Evolutionary conservation across 2,797 vertebrate species (phyloP), one percentile per base, ranked within the genome.

Genomic region (Myotis daubentonii): DNA sequence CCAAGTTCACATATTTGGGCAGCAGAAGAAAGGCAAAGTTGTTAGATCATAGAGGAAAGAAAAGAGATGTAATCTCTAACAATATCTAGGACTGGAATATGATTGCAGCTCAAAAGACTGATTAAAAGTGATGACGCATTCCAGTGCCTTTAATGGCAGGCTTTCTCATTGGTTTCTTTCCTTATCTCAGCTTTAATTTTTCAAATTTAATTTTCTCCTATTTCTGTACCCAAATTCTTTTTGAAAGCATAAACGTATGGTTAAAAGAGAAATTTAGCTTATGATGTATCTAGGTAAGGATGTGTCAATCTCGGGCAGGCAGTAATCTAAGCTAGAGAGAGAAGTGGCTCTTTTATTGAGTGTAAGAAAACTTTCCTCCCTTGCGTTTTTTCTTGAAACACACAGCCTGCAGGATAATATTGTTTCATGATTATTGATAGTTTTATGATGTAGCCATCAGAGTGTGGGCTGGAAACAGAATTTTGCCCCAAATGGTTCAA

Each of bases 111-210:
- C 75, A 80, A 68, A 87, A 92, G 12, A 68, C 47, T 80, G n/a
- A 84, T 90, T 83, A 78, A 70, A 89, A 84, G 8, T n/a, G n/a
- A 38, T 55, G 53, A 55, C 71, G 8, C 7, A 72, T 47, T 88
- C 16, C 10, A 70, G 13, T 65, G 23, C 4, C 28, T 51, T 83
- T 44, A 66, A 38, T 76, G 44, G n/a, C 11, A 38, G 38, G 49
- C 16, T 13, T 90, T 87, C 38, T 89, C 70, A 20, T 17, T 80
- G 10, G 65, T 86, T 70, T 65, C 15, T 8, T 9, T n/a, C 15
- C 10, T 65, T 84, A 87, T 51, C 84, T 88, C 65, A 17, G 25
- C 44, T 62, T 85, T 81, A 33, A 36, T 38, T 51, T 93, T 93
- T 94, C 49, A 25, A 76, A n/a, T 91, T 66, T 44, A 81, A 70